These are phyloP conservation scores for Drosophila cracens DNA, from an alignment of 2,888 invertebrate genomes.

Conservation along the genomic window DNA sequence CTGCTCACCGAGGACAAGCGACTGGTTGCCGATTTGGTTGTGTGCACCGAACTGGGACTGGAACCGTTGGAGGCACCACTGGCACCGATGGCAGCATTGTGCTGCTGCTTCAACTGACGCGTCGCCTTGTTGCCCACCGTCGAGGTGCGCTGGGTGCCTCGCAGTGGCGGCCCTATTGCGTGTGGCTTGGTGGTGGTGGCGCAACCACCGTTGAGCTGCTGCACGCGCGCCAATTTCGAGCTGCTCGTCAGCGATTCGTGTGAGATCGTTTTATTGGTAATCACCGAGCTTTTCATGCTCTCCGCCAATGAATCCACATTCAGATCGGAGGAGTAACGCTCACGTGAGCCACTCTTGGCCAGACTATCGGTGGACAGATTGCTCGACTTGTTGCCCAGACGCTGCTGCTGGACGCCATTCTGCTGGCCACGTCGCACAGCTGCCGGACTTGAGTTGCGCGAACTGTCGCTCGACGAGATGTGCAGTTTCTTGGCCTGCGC, in stretches of 20 bases:
- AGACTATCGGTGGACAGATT: conserved; percentile 85
- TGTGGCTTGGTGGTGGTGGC: neutral
- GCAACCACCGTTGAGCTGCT: conserved; percentile 78
- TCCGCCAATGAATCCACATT: conserved; percentile 84
- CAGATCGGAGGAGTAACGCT: conserved; percentile 78
- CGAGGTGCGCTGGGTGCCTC: conserved; percentile 55
- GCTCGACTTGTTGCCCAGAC: conserved; percentile 82
- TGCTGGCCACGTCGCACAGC: conserved; percentile 68
- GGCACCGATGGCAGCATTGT: conserved; percentile 62
- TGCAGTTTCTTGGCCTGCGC: conserved; percentile 78
- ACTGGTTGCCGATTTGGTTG: conserved; percentile 84
- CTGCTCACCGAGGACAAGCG: conserved; percentile 84
- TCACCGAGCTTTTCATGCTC: conserved; percentile 84
- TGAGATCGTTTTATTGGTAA: conserved; percentile 84
- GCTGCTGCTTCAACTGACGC: conserved; percentile 77
- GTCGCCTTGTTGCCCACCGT: conserved; percentile 62
- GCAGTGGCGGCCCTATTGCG: conserved; percentile 18
- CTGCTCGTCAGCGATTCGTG: conserved; percentile 82
- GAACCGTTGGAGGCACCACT: conserved; percentile 83
- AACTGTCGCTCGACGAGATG: conserved; percentile 85
- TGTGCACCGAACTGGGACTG: conserved; percentile 84
- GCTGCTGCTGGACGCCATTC: conserved; percentile 32
- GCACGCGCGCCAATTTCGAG: conserved; percentile 76
- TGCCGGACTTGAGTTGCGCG: conserved; percentile 84
- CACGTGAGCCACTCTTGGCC: conserved; percentile 65